These are phyloP conservation scores for Lathamus discolor DNA, from an alignment of 2,113 vertebrate genomes.

Conservation along the genomic window DNA sequence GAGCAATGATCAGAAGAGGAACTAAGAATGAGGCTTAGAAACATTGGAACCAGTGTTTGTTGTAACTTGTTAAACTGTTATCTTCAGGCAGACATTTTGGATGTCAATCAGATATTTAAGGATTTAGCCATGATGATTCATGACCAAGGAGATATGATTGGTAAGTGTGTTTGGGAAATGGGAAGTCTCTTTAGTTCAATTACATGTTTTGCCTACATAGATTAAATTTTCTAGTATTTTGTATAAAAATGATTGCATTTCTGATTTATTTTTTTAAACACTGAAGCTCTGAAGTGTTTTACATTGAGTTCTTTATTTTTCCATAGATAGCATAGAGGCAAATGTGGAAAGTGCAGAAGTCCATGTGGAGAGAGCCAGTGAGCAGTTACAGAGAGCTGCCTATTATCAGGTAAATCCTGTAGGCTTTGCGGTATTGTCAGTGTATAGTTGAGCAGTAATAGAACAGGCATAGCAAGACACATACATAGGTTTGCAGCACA, in stretches of 20 bases:
- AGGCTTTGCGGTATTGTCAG: neutral
- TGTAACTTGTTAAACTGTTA: conserved; percentile 33
- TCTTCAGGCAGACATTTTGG: conserved; percentile 92
- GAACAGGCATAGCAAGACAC: neutral
- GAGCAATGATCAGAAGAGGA: neutral
- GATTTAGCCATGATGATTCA: conserved; percentile 98
- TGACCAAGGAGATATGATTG: conserved; percentile 97
- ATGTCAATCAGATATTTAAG: conserved; percentile 99
- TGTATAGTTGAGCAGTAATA: neutral
- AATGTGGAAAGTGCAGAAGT: conserved; percentile 96
- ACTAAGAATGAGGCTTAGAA: neutral
- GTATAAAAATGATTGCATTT: neutral
- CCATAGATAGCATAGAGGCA: conserved; percentile 94
- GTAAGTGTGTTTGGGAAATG: conserved; percentile 72
- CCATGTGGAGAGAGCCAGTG: conserved; percentile 89
- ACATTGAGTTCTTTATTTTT: neutral
- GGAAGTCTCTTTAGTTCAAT: neutral
- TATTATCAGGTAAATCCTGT: conserved; percentile 86
- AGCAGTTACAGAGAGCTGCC: conserved; percentile 91
- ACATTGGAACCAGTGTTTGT: neutral
- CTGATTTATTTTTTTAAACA: neutral
- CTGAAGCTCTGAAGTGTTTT: neutral
- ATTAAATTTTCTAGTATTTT: neutral
- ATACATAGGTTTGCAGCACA: neutral
- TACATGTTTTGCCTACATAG: neutral